Percentiles rank a stretch among this genome's conserved stretches.
Evolutionary conservation across 2,888 invertebrate species (phyloP).

Genomic region (Branchipolynoe longqiensis): DNA sequence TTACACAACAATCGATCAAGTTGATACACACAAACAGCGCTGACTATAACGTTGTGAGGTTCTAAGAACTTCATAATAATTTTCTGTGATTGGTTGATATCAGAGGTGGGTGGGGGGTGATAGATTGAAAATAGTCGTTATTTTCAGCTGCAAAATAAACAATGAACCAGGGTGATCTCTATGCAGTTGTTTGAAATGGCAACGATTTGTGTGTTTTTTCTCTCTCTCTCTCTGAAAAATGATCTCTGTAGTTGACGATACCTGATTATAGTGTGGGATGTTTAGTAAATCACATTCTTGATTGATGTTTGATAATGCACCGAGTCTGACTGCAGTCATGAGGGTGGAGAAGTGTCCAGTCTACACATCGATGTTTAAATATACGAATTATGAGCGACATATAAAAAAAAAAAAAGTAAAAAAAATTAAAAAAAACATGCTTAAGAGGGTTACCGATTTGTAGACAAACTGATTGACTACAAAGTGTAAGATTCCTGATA

Average conservation of each 20-base stretch:
- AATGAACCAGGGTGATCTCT: constrained; percentile 47
- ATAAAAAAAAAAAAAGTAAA: no score
- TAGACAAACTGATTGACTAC: constrained; percentile 33
- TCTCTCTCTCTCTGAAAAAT: background rate
- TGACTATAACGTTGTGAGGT: constrained; percentile 42
- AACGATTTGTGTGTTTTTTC: no score
- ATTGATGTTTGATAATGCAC: constrained; percentile 41
- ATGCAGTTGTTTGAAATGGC: constrained; percentile 36
- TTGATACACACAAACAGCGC: constrained; percentile 43
- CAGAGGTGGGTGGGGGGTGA: no score
- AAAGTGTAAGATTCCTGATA: constrained; percentile 34
- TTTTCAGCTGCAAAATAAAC: constrained; percentile 56
- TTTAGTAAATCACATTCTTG: constrained; percentile 28
- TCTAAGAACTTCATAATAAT: constrained; percentile 41
- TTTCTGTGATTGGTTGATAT: constrained; percentile 38
- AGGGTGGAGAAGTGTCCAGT: constrained; percentile 16
- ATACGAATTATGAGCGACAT: constrained; percentile 33
- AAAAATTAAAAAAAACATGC: constrained; percentile 45
- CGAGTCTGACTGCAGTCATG: constrained; percentile 34
- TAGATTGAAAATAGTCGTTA: constrained; percentile 37
- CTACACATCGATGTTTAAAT: constrained; percentile 19
- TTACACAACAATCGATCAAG: constrained; percentile 52
- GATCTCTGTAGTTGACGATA: constrained; percentile 48
- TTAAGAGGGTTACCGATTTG: constrained; percentile 7
- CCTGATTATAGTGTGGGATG: constrained; percentile 44